Evolutionary conservation across 92 coral and sea anemone genomes (phyloP).

Genomic region (Isaurus tuberculatus): DNA sequence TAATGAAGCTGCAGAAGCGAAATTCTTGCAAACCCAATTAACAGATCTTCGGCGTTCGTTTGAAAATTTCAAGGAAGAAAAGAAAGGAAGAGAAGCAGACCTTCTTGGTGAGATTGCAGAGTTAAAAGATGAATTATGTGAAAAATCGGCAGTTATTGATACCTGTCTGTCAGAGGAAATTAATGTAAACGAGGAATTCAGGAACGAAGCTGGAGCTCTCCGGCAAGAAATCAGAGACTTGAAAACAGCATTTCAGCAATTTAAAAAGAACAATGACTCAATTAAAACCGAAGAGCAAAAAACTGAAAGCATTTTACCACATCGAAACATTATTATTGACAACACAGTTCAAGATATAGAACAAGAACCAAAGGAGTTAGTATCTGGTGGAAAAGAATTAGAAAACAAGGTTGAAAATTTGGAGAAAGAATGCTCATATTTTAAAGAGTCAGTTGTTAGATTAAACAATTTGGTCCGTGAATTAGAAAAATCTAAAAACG

Average conservation of each 20-base stretch:
- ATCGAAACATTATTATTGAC: slow-evolving; percentile 2
- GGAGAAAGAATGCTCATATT: slow-evolving; percentile 10
- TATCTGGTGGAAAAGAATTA: background rate
- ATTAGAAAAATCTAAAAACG: background rate
- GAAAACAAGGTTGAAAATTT: slow-evolving; percentile 6
- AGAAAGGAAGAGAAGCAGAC: slow-evolving; percentile 7
- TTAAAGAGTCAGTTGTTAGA: background rate
- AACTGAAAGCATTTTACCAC: background rate
- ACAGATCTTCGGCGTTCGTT: slow-evolving; percentile 23
- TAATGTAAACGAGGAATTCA: slow-evolving; percentile 16
- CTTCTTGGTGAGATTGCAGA: slow-evolving; percentile 18
- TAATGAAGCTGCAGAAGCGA: slow-evolving; percentile 18
- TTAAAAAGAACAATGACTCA: background rate
- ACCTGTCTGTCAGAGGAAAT: slow-evolving; percentile 3
- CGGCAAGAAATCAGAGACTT: slow-evolving; percentile 1
- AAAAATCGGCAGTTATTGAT: background rate
- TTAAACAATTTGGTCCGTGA: slow-evolving; percentile 16
- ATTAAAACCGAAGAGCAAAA: background rate
- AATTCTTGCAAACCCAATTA: slow-evolving; percentile 31
- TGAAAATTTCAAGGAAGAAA: slow-evolving; percentile 19
- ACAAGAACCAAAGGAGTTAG: background rate
- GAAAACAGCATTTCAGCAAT: background rate
- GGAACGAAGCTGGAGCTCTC: background rate
- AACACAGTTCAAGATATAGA: background rate
- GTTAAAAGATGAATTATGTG: slow-evolving; percentile 9